A percentile compares a stretch with the other conserved stretches of the same genome.
Conservation (phyloP, 2,888 invertebrate genomes). For the Anthrax anthrax region DNA sequence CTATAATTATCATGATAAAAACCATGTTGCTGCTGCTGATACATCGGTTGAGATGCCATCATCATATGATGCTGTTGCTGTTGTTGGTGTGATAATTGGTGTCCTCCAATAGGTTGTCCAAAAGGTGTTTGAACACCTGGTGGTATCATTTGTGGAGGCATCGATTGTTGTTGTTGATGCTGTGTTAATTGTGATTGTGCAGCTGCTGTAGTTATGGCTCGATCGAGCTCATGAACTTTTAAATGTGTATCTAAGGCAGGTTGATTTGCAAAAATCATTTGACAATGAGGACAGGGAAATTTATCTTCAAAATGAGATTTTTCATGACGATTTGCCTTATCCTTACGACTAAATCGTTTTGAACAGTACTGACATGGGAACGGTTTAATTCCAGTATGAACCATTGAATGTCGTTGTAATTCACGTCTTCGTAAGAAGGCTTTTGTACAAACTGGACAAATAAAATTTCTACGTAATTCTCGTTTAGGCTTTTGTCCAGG, state of each 20-base stretch:
- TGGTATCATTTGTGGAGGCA: background rate
- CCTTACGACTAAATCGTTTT: slow-evolving; percentile 51
- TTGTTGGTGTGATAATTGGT: too few relatives aligned
- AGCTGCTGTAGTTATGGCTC: background rate
- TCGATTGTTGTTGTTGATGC: background rate
- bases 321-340: slow-evolving; percentile 53
- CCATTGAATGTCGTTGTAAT: slow-evolving; percentile 49
- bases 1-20: background rate
- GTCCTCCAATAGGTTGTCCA: background rate
- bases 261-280: slow-evolving; percentile 24
- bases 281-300: slow-evolving; percentile 47
- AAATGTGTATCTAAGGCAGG: slow-evolving; percentile 25
- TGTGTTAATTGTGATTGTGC: background rate
- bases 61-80: too few relatives aligned
- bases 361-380: slow-evolving; percentile 53
- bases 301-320: slow-evolving; percentile 48
- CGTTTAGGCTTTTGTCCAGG: background rate
- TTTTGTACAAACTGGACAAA: slow-evolving; percentile 51
- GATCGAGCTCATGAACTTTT: slow-evolving; percentile 22
- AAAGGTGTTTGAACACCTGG: background rate
- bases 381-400: slow-evolving; percentile 52
- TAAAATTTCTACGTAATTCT: slow-evolving; percentile 13
- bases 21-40: background rate
- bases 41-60: background rate
- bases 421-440: slow-evolving; percentile 55